Evolutionary conservation across 2,797 vertebrate species (phyloP).

Genomic region (Myripristis jacobus): DNA sequence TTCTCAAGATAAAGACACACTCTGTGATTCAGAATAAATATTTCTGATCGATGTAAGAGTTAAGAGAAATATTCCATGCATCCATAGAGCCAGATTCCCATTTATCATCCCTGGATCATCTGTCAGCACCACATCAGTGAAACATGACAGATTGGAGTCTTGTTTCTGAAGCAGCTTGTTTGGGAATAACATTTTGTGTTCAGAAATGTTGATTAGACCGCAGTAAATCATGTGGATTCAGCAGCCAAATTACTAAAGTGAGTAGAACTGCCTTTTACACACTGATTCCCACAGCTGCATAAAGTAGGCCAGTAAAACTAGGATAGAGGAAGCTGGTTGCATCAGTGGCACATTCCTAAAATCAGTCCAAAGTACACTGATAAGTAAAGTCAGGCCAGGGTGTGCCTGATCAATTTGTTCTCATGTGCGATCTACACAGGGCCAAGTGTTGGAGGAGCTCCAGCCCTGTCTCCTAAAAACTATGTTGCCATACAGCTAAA

Average conservation of each 20-base stretch:
- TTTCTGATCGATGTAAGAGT: not conserved
- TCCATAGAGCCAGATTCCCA: too few species aligned
- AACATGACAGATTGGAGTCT: not conserved
- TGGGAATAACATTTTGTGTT: slow-evolving; percentile 13
- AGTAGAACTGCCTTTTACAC: slow-evolving; percentile 40
- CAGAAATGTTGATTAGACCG: not conserved
- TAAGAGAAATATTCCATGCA: not conserved
- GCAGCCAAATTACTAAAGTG: slow-evolving; percentile 61
- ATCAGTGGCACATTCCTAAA: slow-evolving; percentile 46
- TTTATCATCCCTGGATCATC: too few species aligned
- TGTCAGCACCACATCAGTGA: too few species aligned
- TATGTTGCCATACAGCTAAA: too few species aligned
- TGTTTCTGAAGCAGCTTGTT: slow-evolving; percentile 12
- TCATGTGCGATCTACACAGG: not conserved
- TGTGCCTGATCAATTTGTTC: slow-evolving; percentile 5
- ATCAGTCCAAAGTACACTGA: slow-evolving; percentile 47
- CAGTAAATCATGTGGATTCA: slow-evolving; percentile 36
- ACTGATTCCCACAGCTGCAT: slow-evolving; percentile 52
- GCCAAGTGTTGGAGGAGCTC: slow-evolving; percentile 7
- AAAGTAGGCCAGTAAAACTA: slow-evolving; percentile 66
- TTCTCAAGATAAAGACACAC: too few species aligned
- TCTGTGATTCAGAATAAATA: not conserved
- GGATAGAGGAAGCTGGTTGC: slow-evolving; percentile 34
- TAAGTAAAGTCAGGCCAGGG: slow-evolving; percentile 15
- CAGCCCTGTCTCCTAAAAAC: too few species aligned